Percentiles rank a stretch among this genome's conserved stretches.
phyloP scores from a whole-genome alignment of 2,888 invertebrate species.

The Netelia fuscicornis region DNA sequence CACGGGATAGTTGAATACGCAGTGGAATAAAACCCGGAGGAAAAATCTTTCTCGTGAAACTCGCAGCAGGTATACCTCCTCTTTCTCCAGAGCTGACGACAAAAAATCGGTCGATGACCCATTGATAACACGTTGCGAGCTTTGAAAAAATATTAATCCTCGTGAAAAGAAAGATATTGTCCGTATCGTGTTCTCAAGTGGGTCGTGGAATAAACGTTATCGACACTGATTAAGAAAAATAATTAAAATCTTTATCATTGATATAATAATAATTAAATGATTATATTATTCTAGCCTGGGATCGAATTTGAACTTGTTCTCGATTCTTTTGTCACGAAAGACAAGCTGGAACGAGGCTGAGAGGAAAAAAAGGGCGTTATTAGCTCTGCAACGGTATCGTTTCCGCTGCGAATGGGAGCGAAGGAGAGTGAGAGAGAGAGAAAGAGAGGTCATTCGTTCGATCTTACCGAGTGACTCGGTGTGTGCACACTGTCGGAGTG shows the following conservation, averaged over 20 bases:
- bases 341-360: not conserved
- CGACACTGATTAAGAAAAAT: not conserved
- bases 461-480: constrained; percentile 30
- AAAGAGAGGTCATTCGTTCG: constrained; percentile 1
- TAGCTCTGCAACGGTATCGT: constrained; percentile 1
- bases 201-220: not conserved
- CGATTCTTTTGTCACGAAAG: not conserved
- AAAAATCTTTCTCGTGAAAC: not conserved
- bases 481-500: constrained; percentile 23
- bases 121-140: not conserved
- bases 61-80: not conserved
- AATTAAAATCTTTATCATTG: not conserved
- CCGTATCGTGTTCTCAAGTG: not conserved
- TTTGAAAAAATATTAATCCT: not conserved
- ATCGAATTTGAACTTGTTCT: not conserved
- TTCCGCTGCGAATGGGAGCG: constrained; percentile 13
- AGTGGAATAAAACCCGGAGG: not conserved
- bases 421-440: not conserved
- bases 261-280: not conserved
- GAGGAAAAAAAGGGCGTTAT: not conserved
- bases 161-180: too few relatives aligned
- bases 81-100: not conserved
- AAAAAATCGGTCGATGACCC: constrained; percentile 29
- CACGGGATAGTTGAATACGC: not conserved
- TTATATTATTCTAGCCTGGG: not conserved